Base-by-base conservation (phyloP, 1,140 invertebrate species). In the Polypedilum pembai region DNA sequence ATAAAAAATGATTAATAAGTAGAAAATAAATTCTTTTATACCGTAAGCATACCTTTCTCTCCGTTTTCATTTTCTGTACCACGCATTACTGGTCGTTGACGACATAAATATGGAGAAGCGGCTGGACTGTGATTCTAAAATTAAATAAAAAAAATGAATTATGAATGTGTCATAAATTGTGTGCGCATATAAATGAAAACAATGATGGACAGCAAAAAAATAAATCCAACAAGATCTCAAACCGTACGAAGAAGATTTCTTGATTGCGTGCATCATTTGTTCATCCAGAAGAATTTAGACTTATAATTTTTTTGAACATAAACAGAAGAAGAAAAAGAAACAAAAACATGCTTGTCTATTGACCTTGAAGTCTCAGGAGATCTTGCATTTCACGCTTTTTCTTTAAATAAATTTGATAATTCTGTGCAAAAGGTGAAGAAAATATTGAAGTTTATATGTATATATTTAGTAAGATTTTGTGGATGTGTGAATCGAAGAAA, bases 51-150 rank as follows among this genome's bases (percentile, higher is more conserved):
- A 77, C 81, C 81, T 20, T 80, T 78, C 74, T 82, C 81, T 33
- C 82, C 76, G 76, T 82, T 81, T 75, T 79, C 80, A 3, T 78
- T 77, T 76, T 81, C 82, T 15, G 45, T n/a, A 18, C 85, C 77
- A 3, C 84, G 83, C 1, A 80, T 82, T 77, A 84, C 83, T 79
- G 87, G 91, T 20, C 91, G 84, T 79, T 93, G 91, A 63, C 91
- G 85, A 79, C 90, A 92, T 80, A 92, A 80, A 78, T 91, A 93
- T 12, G 91, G 91, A 7, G 91, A 91, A 77, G 90, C 89, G 20
- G 87, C 87, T 20, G 91, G 91, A 12, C 91, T 92, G 72, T 89
- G 90, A 75, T 89, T 90, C 79, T 89, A 73, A 7, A 77, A 78
- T 7, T 17, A 24, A 33, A 33, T 33, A 33, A 33, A 33, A n/a